These are phyloP conservation scores for Lycaon pictus DNA, from an alignment of 2,113 vertebrate species.

Conservation along the genomic window DNA sequence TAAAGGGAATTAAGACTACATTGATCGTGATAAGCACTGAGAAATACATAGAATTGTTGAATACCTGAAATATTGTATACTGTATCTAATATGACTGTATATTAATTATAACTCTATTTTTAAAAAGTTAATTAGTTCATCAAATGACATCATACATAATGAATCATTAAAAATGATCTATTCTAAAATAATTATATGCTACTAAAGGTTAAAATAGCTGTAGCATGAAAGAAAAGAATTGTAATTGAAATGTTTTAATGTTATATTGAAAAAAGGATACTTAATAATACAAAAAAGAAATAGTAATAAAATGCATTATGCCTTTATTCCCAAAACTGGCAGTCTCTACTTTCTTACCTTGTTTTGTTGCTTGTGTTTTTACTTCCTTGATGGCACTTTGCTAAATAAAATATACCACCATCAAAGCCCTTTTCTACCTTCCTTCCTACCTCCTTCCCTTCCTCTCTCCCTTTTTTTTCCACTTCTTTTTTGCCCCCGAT, in stretches of 20 bases:
- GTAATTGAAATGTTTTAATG: conserved; percentile 77
- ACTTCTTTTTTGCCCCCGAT: not conserved
- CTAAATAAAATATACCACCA: not conserved
- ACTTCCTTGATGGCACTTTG: not conserved
- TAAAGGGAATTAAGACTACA: not conserved
- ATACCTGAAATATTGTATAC: not conserved
- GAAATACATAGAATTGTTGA: not conserved
- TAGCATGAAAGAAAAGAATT: conserved; percentile 68
- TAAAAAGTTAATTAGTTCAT: conserved; percentile 76
- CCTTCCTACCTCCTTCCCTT: too few relatives aligned
- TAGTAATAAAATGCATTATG: not conserved
- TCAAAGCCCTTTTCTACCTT: not conserved
- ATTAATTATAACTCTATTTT: not conserved
- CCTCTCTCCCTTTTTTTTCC: not conserved
- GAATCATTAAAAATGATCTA: conserved; percentile 79
- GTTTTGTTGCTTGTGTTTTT: not conserved
- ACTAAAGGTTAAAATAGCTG: conserved; percentile 75
- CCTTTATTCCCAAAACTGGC: not conserved
- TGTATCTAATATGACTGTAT: not conserved
- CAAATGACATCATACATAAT: conserved; percentile 79
- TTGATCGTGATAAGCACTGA: not conserved
- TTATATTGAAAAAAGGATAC: conserved; percentile 35
- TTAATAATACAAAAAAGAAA: not conserved
- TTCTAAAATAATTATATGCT: conserved; percentile 73
- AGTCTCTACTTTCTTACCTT: not conserved